Conservation (phyloP, 1,140 invertebrate species). For the Magallana gigas region DNA sequence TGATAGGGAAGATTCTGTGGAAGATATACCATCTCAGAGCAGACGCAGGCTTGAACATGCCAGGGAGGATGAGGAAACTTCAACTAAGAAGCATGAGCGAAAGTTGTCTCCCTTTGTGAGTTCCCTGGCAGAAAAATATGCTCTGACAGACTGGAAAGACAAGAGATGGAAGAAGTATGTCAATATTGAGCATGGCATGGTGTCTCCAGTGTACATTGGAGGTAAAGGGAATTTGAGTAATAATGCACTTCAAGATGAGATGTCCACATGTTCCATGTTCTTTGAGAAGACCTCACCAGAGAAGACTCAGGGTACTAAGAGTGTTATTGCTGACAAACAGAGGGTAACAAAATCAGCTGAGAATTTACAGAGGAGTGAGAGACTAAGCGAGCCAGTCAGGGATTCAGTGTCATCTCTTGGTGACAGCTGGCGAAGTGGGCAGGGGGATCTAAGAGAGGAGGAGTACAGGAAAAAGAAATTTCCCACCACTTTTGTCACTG, state of each 20-base stretch:
- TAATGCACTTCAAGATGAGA: background rate
- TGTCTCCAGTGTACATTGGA: background rate
- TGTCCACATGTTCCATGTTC: background rate
- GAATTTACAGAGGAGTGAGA: background rate
- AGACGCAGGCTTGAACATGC: background rate
- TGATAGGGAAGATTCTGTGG: background rate
- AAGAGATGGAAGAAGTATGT: slow-evolving; percentile 31
- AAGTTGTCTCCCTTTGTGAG: slow-evolving; percentile 65
- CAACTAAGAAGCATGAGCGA: background rate
- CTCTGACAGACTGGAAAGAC: slow-evolving; percentile 46
- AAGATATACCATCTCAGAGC: background rate
- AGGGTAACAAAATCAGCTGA: background rate
- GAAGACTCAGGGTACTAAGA: background rate
- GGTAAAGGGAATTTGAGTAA: background rate
- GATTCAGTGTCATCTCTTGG: background rate
- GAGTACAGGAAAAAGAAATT: background rate
- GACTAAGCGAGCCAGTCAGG: background rate
- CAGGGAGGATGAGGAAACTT: background rate
- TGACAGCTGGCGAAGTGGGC: background rate
- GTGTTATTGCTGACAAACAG: background rate
- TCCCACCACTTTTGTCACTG: slow-evolving; percentile 4
- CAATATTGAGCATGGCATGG: background rate
- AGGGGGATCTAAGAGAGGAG: background rate
- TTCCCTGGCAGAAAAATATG: slow-evolving; percentile 60
- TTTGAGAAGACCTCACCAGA: background rate